A percentile compares a stretch with the other conserved stretches of the same genome.
These are phyloP conservation scores for Xerus inauris DNA, from an alignment of 2,113 vertebrate species.

Conservation along the genomic window DNA sequence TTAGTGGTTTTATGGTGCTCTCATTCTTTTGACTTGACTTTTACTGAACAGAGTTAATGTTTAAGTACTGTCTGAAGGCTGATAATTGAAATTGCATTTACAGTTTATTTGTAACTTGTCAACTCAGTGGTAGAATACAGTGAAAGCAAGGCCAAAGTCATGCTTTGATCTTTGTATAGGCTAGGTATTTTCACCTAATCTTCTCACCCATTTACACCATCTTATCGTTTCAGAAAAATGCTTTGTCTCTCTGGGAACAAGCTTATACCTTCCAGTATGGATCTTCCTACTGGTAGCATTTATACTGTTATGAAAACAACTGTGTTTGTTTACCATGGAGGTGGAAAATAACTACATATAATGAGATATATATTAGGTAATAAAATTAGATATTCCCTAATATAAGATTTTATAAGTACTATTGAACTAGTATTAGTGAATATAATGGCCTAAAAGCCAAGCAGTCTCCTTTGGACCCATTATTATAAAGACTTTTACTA, in stretches of 20 bases:
- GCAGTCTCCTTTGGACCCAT: neutral
- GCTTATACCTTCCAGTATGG: neutral
- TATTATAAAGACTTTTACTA: neutral
- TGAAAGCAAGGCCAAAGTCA: neutral
- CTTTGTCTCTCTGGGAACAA: neutral
- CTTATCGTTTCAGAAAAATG: slow-evolving; percentile 33
- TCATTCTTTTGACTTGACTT: slow-evolving; percentile 25
- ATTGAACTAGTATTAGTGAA: neutral
- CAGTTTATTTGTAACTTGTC: neutral
- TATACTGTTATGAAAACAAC: neutral
- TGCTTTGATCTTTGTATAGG: neutral
- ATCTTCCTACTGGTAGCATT: neutral
- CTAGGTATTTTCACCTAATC: slow-evolving; percentile 12
- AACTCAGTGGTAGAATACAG: neutral
- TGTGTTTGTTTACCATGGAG: neutral
- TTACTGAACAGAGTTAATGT: neutral
- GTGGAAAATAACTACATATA: neutral
- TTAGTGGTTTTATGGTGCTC: neutral
- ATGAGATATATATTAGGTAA: neutral
- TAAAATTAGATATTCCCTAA: neutral
- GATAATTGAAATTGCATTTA: neutral
- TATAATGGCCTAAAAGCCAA: neutral
- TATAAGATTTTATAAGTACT: neutral
- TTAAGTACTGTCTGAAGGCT: neutral
- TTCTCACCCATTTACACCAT: neutral